phyloP scores from a whole-genome alignment of 2,113 vertebrate genomes.

The Addax nasomaculatus region DNA sequence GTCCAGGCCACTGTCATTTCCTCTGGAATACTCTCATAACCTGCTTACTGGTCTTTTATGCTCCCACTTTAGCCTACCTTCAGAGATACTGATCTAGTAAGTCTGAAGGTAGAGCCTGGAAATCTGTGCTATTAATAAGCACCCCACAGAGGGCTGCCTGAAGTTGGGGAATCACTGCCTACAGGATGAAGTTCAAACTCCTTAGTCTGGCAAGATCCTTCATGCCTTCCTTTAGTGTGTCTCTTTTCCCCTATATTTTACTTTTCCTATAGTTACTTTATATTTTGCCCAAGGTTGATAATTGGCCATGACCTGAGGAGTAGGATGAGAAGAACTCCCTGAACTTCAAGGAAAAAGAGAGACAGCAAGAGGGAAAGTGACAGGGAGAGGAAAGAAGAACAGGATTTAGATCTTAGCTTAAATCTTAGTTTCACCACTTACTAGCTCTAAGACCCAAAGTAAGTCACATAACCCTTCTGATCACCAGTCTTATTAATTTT shows the following conservation, averaged over 20 bases:
- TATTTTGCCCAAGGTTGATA: neutral
- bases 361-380: neutral
- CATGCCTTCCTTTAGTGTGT: neutral
- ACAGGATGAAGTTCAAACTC: neutral
- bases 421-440: neutral
- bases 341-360: neutral
- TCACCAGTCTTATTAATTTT: neutral
- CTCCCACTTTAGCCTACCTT: neutral
- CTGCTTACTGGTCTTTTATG: neutral
- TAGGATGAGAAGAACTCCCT: neutral
- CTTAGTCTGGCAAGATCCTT: neutral
- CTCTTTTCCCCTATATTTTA: neutral
- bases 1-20: neutral
- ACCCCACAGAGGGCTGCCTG: neutral
- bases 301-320: neutral
- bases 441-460: neutral
- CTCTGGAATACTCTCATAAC: neutral
- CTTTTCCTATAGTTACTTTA: neutral
- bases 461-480: neutral
- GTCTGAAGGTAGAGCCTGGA: neutral
- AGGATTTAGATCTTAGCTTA: neutral
- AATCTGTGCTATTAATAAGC: neutral
- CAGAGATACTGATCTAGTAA: neutral
- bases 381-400: neutral
- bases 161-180: neutral